phyloP scores from a whole-genome alignment of 1,140 invertebrate species.

The Epicauta chinensis region DNA sequence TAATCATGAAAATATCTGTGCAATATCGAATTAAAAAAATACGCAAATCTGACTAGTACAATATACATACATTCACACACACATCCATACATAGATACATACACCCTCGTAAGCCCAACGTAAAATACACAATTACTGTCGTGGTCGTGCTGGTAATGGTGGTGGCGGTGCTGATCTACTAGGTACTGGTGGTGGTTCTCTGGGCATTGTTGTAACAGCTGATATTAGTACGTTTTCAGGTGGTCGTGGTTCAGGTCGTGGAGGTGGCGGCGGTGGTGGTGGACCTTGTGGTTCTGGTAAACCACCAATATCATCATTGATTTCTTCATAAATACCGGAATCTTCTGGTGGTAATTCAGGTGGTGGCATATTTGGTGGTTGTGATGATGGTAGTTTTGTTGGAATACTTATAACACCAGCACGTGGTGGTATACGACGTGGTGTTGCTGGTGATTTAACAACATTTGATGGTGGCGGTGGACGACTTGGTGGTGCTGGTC shows the following conservation, averaged over 20 bases:
- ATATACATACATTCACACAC: background rate
- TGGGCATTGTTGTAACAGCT: conserved; percentile 48
- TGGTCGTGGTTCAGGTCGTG: conserved; percentile 49
- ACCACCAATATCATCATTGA: conserved; percentile 44
- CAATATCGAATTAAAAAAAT: background rate
- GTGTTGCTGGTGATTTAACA: conserved; percentile 43
- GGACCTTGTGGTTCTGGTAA: conserved; percentile 48
- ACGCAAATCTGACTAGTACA: background rate
- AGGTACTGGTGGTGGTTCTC: conserved; percentile 54
- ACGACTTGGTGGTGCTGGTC: conserved; percentile 32
- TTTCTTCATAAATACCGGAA: conserved; percentile 51
- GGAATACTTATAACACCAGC: conserved; percentile 40
- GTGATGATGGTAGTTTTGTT: conserved; percentile 35
- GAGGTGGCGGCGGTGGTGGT: conserved; percentile 59
- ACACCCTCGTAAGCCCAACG: too few species aligned
- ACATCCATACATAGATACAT: background rate
- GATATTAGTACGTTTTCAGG: background rate
- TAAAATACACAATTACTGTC: conserved; percentile 21
- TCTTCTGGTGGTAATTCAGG: conserved; percentile 45
- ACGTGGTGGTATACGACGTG: conserved; percentile 41
- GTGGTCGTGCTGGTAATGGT: conserved; percentile 61
- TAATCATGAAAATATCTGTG: too few species aligned
- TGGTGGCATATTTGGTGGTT: conserved; percentile 46
- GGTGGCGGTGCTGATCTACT: conserved; percentile 58
- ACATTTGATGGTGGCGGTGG: conserved; percentile 35